Evolutionary conservation across 2,888 invertebrate genomes (phyloP), one percentile per base, ranked within the genome.

Genomic region (Metallyticus violacea): DNA sequence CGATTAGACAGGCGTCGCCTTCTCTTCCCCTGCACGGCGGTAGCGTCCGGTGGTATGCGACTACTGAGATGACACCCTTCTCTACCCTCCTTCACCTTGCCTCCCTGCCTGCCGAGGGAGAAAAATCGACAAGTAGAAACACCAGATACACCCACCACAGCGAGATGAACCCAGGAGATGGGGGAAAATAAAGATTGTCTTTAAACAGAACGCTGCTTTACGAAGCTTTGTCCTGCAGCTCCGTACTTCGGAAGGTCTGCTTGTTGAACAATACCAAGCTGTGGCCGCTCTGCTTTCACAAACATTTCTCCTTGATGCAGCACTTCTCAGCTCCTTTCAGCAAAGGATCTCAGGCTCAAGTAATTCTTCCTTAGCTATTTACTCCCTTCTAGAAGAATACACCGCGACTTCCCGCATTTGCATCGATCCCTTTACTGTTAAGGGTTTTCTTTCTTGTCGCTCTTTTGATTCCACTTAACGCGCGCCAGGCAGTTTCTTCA

Each of bases 1-100:
- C 94, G 95, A 95, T 95, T 95, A 94, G 94, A 84, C 86, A 81
- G 82, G 86, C 87, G 87, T 84, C 85, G 85, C 79, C 76, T 80
- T 25, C 83, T 79, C 78, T 79, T 83, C 83, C 83, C 83, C 78
- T 79, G 76, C 83, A 77, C 83, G 77, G 77, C 77, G 85, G 79
- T 28, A 85, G 85, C 85, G 85, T 85, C 85, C 79, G 78, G 85
- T 83, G 83, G 83, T 77, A 83, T 83, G 83, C 83, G 83, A 83
- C 40, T 62, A 62, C 83, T 83, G 83, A 83, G 83, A 83, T 83
- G 83, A 83, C 83, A 83, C 83, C 83, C 79, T 27, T 62, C 28
- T 77, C 76, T 27, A 76, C 28, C 81, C 76, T 78, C 62, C 28
- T 80, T 80, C 25, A n/a, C 85, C 79, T 40, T 27, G 26, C 77